Evolutionary conservation across 2,113 vertebrate species (phyloP), one percentile per base, ranked within the genome.

Genomic region (Chloropsis cyanopogon): DNA sequence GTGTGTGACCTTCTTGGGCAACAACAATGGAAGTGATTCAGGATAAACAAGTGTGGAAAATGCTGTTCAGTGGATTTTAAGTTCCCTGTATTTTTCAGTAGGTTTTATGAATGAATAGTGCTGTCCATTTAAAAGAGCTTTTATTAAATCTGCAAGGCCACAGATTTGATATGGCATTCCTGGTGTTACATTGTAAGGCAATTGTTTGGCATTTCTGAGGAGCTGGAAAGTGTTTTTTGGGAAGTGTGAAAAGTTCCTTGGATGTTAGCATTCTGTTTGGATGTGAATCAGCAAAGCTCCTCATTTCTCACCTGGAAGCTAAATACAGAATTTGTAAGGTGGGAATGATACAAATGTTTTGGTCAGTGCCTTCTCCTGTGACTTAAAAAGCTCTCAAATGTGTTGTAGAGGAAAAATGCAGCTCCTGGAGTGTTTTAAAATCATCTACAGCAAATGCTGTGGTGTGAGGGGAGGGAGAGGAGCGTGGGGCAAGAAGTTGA

Each of bases 21-120:
- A 90, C 25, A 90, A 94, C 86, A 96, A 78, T 93, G 78, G 56
- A 68, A 84, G 72, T 41, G 44, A 92, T 89, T 96, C 77, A 95
- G 77, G 41, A 86, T 89, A 87, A 96, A 92, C 72, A 92, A 95
- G 88, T 91, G 76, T 94, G 86, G 88, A 95, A 93, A 96, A 95
- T 59, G 60, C 88, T 64, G 26, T 92, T 81, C 31, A 68, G 73
- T 82, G 61, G 78, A 85, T 94, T 94, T 94, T 44, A 61, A 71
- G 61, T 63, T 46, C 29, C 94, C 56, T 52, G 23, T 83, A 52
- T 78, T 94, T 94, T 95, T 88, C 73, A 71, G 80, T 35, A 66
- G 66, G 31, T 80, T 96, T 94, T 83, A 75, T 68, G 44, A 93
- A 86, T 73, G 59, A 44, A 25, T 42, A 86, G 22, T 75, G 12